Conservation (phyloP, 2,888 invertebrate species). For the Drosophila monieri region DNA sequence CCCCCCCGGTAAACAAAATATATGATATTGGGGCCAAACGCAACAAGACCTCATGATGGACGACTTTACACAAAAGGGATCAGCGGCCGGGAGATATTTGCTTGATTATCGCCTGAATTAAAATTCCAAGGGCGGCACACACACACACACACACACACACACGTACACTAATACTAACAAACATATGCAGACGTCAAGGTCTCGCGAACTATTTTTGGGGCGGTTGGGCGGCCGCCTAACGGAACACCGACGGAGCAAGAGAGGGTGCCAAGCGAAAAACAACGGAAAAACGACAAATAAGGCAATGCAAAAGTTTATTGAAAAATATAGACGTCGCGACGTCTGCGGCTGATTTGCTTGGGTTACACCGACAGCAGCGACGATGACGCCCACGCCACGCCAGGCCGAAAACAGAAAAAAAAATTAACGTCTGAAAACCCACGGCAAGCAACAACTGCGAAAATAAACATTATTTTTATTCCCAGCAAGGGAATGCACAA, state of each 20-base stretch:
- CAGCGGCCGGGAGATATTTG: neutral
- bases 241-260: constrained; percentile 42
- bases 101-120: constrained; percentile 52
- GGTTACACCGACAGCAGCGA: constrained; percentile 62
- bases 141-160: neutral
- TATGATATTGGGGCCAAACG: constrained; percentile 17
- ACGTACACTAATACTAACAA: neutral
- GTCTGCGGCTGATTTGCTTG: constrained; percentile 73
- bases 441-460: constrained; percentile 16
- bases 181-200: constrained; percentile 52
- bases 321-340: constrained; percentile 67
- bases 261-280: constrained; percentile 27
- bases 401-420: constrained; percentile 8
- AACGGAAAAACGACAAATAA: constrained; percentile 71
- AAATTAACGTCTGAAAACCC: constrained; percentile 6
- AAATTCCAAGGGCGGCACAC: constrained; percentile 59
- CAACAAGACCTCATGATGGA: constrained; percentile 51
- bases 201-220: constrained; percentile 68
- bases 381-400: constrained; percentile 38
- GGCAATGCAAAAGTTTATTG: constrained; percentile 76
- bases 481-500: constrained; percentile 36
- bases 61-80: constrained; percentile 36
- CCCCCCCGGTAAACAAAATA: constrained; percentile 50
- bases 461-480: constrained; percentile 15
- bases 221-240: constrained; percentile 49